These are phyloP conservation scores for Isoperla grammatica DNA, from an alignment of 2,888 invertebrate species.

Conservation along the genomic window DNA sequence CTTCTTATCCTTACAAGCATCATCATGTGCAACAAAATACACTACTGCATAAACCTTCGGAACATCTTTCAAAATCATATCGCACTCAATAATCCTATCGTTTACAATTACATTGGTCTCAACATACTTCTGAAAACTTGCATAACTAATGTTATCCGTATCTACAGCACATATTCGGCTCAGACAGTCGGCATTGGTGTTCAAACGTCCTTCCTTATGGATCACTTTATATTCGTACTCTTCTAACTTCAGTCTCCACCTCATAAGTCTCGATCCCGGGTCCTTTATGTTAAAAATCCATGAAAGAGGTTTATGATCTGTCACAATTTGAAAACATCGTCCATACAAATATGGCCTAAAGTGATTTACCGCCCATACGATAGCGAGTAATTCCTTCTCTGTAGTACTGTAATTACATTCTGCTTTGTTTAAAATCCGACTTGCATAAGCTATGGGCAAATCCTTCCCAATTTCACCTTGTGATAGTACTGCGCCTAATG, in stretches of 20 bases:
- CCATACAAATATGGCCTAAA: conserved; percentile 37
- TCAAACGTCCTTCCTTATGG: conserved; percentile 32
- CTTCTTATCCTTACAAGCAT: too few species aligned
- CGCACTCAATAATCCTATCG: too few species aligned
- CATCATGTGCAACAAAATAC: too few species aligned
- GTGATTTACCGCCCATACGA: conserved; percentile 34
- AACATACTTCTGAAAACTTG: too few species aligned
- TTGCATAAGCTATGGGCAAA: conserved; percentile 35
- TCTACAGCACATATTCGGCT: background rate
- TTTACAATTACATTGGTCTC: too few species aligned
- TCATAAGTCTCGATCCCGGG: conserved; percentile 33
- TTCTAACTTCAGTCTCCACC: conserved; percentile 37
- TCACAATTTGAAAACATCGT: conserved; percentile 35
- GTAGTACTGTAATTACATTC: conserved; percentile 35
- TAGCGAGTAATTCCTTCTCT: conserved; percentile 36
- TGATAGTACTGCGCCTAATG: conserved; percentile 34
- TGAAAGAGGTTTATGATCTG: conserved; percentile 38
- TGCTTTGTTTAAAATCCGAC: conserved; percentile 33
- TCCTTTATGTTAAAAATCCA: conserved; percentile 35
- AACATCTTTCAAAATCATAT: too few species aligned
- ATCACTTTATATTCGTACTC: conserved; percentile 36
- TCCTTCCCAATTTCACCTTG: conserved; percentile 32
- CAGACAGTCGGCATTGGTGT: conserved; percentile 32
- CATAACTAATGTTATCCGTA: too few species aligned
- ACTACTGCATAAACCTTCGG: too few species aligned